Evolutionary conservation across 2,888 invertebrate genomes (phyloP).

Genomic region (Anarsia innoxiella): DNA sequence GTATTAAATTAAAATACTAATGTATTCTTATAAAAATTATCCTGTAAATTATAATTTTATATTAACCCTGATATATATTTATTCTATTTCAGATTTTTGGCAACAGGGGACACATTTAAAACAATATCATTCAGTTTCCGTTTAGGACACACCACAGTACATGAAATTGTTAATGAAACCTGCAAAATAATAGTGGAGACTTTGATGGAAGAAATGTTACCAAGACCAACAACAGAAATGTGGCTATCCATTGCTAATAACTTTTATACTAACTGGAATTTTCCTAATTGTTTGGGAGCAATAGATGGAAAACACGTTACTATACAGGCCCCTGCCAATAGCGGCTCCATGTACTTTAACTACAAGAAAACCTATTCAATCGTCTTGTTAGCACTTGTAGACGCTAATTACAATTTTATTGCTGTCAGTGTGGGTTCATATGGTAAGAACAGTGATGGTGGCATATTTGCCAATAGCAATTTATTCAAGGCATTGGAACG

Average conservation of each 20-base stretch:
- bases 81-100: no score
- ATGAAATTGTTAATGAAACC: conserved; percentile 7
- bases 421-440: conserved; percentile 16
- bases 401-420: conserved; percentile 17
- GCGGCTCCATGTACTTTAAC: conserved; percentile 18
- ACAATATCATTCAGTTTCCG: conserved; percentile 11
- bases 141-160: conserved; percentile 5
- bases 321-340: conserved; percentile 15
- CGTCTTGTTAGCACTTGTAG: conserved; percentile 16
- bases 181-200: conserved; percentile 9
- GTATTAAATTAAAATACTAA: no score
- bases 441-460: conserved; percentile 16
- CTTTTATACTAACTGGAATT: conserved; percentile 17
- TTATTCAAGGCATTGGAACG: conserved; percentile 1
- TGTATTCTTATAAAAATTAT: no score
- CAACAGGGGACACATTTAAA: no score
- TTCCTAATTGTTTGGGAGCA: conserved; percentile 17
- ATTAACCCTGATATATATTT: no score
- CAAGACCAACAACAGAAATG: conserved; percentile 7
- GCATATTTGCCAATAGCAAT: conserved; percentile 11
- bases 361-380: conserved; percentile 18
- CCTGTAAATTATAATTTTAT: no score
- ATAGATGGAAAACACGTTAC: conserved; percentile 20
- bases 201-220: conserved; percentile 3
- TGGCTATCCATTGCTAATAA: conserved; percentile 18